Evolutionary conservation across 2,888 invertebrate genomes (phyloP).

Genomic region (Oscheius sp.): DNA sequence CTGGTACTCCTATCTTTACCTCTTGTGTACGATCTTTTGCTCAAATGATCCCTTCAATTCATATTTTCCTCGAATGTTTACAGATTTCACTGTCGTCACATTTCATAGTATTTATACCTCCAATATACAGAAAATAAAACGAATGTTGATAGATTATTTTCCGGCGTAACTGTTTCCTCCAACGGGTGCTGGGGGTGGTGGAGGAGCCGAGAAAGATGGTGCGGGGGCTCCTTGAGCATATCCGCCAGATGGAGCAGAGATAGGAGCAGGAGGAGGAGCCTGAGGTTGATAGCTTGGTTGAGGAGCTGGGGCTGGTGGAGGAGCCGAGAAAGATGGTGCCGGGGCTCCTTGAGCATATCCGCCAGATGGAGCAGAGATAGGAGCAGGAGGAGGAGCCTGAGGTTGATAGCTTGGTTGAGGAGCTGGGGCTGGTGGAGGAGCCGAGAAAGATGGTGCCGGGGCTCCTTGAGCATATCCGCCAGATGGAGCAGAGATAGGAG

Average conservation of each 20-base stretch:
- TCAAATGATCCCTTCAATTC: too few relatives aligned
- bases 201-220: neutral
- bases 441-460: neutral
- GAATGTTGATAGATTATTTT: neutral
- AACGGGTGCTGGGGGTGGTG: neutral
- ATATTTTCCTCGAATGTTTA: too few relatives aligned
- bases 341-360: neutral
- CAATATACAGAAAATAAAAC: conserved; percentile 10
- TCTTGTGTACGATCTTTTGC: too few relatives aligned
- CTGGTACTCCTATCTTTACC: too few relatives aligned
- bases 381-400: neutral
- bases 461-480: too few relatives aligned
- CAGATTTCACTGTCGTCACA: neutral
- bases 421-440: neutral
- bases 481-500: neutral
- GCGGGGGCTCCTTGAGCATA: neutral
- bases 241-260: conserved; percentile 1
- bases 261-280: conserved; percentile 2
- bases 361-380: neutral
- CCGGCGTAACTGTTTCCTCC: conserved; percentile 12
- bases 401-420: neutral
- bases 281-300: neutral
- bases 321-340: neutral
- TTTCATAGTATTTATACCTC: conserved; percentile 3
- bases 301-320: neutral